phyloP scores from a whole-genome alignment of 2,888 invertebrate genomes.

The Diloba caeruleocephala region DNA sequence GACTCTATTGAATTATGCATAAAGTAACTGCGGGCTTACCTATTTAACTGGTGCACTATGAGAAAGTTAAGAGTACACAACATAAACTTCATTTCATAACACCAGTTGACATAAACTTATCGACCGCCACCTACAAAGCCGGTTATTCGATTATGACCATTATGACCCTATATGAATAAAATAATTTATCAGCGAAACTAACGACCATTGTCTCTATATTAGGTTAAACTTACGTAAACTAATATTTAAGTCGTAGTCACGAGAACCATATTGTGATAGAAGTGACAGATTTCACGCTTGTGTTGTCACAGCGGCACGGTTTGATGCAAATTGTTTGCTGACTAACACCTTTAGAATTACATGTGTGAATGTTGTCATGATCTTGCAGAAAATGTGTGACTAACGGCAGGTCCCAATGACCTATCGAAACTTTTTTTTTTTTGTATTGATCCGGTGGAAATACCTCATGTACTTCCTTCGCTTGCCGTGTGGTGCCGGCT shows the following conservation, averaged over 20 bases:
- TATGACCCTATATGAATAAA: slow-evolving; percentile 77
- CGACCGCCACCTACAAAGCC: slow-evolving; percentile 63
- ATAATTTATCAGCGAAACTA: slow-evolving; percentile 62
- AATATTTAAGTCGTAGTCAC: slow-evolving; percentile 63
- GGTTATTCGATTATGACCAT: slow-evolving; percentile 69
- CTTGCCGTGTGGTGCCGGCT: no score
- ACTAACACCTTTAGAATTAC: slow-evolving; percentile 22
- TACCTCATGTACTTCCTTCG: no score
- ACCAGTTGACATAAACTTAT: slow-evolving; percentile 55
- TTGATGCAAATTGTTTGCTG: slow-evolving; percentile 43
- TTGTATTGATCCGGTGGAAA: no score
- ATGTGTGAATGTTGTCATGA: slow-evolving; percentile 12
- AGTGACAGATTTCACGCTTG: slow-evolving; percentile 60
- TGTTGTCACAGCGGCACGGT: slow-evolving; percentile 37
- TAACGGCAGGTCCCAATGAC: no score
- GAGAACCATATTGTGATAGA: slow-evolving; percentile 58
- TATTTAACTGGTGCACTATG: slow-evolving; percentile 48
- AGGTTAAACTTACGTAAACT: slow-evolving; percentile 61
- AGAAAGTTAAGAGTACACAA: slow-evolving; percentile 51
- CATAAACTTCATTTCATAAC: slow-evolving; percentile 56
- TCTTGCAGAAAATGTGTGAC: slow-evolving; percentile 1
- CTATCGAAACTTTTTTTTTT: no score
- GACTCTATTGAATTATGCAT: slow-evolving; percentile 50
- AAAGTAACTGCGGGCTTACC: slow-evolving; percentile 43
- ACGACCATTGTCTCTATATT: slow-evolving; percentile 64